phyloP scores from a whole-genome alignment of 1,140 invertebrate genomes.

The Procambarus clarkii region DNA sequence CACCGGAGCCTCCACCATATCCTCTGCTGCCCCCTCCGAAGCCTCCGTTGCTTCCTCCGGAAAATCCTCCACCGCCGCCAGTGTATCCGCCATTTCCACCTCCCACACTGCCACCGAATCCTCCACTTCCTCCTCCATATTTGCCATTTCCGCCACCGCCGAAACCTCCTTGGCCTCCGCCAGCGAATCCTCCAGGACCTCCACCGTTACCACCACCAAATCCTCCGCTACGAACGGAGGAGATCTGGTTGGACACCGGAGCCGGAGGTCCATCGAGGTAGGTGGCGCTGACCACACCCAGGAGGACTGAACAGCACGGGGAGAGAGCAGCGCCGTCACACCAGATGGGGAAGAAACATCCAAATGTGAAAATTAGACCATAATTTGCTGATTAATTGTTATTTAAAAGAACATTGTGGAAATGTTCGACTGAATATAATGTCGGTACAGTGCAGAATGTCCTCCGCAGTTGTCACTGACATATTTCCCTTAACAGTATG shows the following conservation, averaged over 20 bases:
- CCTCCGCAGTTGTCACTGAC: too few species aligned
- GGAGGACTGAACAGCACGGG: neutral
- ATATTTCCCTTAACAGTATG: too few species aligned
- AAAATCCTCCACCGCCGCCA: neutral
- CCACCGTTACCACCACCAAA: neutral
- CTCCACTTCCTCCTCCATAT: neutral
- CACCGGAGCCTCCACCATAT: slow-evolving; percentile 7
- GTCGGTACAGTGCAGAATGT: too few species aligned
- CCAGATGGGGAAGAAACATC: too few species aligned
- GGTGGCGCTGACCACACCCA: slow-evolving; percentile 6
- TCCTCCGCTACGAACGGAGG: neutral
- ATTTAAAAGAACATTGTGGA: too few species aligned
- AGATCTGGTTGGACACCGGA: neutral
- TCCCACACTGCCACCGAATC: neutral
- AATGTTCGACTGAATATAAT: too few species aligned
- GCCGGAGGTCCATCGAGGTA: slow-evolving; percentile 2
- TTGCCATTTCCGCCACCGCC: neutral
- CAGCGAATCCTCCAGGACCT: neutral
- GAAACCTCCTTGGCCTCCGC: neutral
- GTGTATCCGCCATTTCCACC: neutral
- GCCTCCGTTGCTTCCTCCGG: too few species aligned
- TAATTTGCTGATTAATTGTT: too few species aligned
- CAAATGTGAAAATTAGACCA: too few species aligned
- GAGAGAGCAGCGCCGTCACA: too few species aligned
- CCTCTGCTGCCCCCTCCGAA: slow-evolving; percentile 13